Percentiles rank a stretch among this genome's conserved stretches.
Evolutionary conservation across 2,113 vertebrate genomes (phyloP).

Genomic region (Corvus hawaiiensis): DNA sequence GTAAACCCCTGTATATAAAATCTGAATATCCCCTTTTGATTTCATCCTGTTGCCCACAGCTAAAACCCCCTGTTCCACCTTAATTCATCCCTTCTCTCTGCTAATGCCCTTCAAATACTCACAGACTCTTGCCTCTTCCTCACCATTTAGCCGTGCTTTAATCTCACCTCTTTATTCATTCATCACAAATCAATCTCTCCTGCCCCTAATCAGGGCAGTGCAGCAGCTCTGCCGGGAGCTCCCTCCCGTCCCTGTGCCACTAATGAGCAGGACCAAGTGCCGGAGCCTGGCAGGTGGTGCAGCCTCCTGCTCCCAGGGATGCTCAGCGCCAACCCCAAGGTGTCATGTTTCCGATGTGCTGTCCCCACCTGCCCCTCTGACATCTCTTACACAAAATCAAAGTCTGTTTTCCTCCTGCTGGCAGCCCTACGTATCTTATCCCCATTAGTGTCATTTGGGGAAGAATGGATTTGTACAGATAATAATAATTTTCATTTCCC

Average conservation of each 20-base stretch:
- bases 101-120: background rate
- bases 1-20: background rate
- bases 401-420: background rate
- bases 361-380: background rate
- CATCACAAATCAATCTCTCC: slow-evolving; percentile 17
- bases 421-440: background rate
- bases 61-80: background rate
- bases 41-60: background rate
- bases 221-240: background rate
- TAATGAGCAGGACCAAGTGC: background rate
- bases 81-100: background rate
- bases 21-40: background rate
- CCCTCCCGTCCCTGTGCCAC: background rate
- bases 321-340: background rate
- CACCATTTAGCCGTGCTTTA: background rate
- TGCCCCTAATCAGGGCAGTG: background rate
- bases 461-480: slow-evolving; percentile 1
- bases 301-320: background rate
- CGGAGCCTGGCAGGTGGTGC: background rate
- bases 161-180: slow-evolving; percentile 32
- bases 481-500: background rate
- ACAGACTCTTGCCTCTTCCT: background rate
- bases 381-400: background rate
- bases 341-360: background rate
- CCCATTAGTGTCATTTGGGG: background rate